These are phyloP conservation scores for Octonoba sinensis DNA, from an alignment of 2,888 invertebrate genomes.

Conservation along the genomic window DNA sequence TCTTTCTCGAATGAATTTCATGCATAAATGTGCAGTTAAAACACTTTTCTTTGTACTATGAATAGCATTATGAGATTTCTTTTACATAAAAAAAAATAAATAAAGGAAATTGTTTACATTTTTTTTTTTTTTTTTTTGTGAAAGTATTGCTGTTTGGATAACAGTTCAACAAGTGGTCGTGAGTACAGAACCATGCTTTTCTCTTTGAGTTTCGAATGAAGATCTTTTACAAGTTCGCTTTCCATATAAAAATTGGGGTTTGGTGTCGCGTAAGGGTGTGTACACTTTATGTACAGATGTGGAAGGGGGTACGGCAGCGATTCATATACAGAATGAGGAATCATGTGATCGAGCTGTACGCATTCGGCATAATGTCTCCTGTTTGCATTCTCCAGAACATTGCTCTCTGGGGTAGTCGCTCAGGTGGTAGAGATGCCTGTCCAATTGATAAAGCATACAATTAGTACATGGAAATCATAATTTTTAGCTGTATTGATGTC, in stretches of 20 bases:
- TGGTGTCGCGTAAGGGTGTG: neutral
- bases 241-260: neutral
- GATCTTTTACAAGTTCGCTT: neutral
- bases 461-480: neutral
- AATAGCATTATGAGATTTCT: too few species aligned
- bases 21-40: too few species aligned
- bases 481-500: too few species aligned
- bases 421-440: conserved; percentile 45
- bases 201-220: too few species aligned
- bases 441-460: neutral
- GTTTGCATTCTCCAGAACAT: conserved; percentile 58
- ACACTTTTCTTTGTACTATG: too few species aligned
- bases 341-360: conserved; percentile 60
- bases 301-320: neutral
- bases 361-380: conserved; percentile 64
- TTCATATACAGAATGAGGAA: conserved; percentile 45
- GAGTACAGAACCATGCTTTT: too few species aligned
- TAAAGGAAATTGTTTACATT: too few species aligned
- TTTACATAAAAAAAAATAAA: too few species aligned
- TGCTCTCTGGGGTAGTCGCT: conserved; percentile 49
- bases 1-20: too few species aligned
- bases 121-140: too few species aligned
- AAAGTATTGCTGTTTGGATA: too few species aligned
- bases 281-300: neutral
- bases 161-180: too few species aligned